phyloP scores from a whole-genome alignment of 2,797 vertebrate species.

The Neosalanx taihuensis region DNA sequence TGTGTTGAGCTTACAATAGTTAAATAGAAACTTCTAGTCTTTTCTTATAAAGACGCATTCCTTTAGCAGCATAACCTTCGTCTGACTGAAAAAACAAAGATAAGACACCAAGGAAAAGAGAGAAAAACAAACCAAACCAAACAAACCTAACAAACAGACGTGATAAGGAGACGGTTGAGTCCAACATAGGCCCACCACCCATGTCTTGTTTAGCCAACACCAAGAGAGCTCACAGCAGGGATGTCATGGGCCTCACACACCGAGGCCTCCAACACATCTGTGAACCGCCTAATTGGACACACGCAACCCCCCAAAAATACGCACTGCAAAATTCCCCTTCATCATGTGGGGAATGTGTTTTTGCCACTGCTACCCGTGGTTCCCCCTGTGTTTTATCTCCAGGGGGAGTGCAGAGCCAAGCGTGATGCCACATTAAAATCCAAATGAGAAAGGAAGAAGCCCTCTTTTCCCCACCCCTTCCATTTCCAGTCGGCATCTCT shows the following conservation, averaged over 20 bases:
- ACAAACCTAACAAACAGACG: slow-evolving; percentile 18
- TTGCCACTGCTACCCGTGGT: slow-evolving; percentile 44
- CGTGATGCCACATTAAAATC: neutral
- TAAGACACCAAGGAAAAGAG: neutral
- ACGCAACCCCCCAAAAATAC: slow-evolving; percentile 61
- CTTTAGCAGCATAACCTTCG: no score
- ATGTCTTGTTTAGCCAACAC: slow-evolving; percentile 18
- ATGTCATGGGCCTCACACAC: slow-evolving; percentile 25
- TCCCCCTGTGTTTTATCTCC: slow-evolving; percentile 48
- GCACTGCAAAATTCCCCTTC: slow-evolving; percentile 55
- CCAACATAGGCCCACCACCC: slow-evolving; percentile 4
- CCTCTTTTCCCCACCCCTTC: slow-evolving; percentile 32
- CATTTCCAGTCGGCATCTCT: slow-evolving; percentile 28
- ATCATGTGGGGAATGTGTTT: slow-evolving; percentile 45
- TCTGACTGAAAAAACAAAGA: no score
- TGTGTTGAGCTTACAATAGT: no score
- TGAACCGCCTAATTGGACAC: slow-evolving; percentile 54
- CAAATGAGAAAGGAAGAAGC: slow-evolving; percentile 26
- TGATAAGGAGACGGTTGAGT: slow-evolving; percentile 14
- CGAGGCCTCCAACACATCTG: slow-evolving; percentile 39
- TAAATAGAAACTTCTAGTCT: neutral
- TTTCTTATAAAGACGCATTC: no score
- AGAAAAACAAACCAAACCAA: neutral
- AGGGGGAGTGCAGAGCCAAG: slow-evolving; percentile 17
- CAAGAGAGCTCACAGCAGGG: neutral